Evolutionary conservation across 2,113 vertebrate genomes (phyloP), one percentile per base, ranked within the genome.

Genomic region (Tupaia chinensis): DNA sequence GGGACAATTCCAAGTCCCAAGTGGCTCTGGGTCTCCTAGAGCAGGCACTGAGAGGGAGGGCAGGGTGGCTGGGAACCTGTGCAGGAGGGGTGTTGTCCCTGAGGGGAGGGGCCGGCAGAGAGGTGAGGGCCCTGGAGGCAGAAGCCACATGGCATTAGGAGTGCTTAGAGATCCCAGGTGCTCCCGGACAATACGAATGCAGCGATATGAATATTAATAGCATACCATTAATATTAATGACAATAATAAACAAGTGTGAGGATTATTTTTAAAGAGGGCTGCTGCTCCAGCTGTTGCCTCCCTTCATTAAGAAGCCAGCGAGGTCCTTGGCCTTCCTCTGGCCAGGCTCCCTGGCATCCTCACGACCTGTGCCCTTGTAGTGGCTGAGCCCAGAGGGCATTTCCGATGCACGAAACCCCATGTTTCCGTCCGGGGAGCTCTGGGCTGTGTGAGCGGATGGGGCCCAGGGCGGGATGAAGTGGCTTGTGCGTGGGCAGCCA

Each of bases 211-310:
- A 98, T 97, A 97, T 97, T 97, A 97, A 97, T 95, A 82, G 84
- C 69, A 22, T 11, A 61, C 66, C 93, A 98, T 98, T 97, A 98
- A 98, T 98, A 98, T 98, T 98, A 97, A 98, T 98, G 97, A 97
- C 90, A 95, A 97, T 94, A 98, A 97, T 97, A 98, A 97, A 97
- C 97, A 97, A 97, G 95, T 87, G 92, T 72, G 97, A 95, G 96
- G 95, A 90, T 97, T 97, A 94, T 98, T 97, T 97, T 97, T 94
- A 96, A 15, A 85, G 82, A 34, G 0, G 2, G 0, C n/a, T 9
- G 0, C 1, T 84, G 53, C 13, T 84, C 94, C 93, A 56, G n/a
- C 73, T 60, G 72, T 78, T 69, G n/a, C 82, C 81, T 79, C 89
- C 89, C 56, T 97, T 97, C 96, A 85, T 96, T 97, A 95, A 83